These are phyloP conservation scores for Caenorhabditis remanei DNA, from an alignment of 1,140 invertebrate species.

Conservation along the genomic window DNA sequence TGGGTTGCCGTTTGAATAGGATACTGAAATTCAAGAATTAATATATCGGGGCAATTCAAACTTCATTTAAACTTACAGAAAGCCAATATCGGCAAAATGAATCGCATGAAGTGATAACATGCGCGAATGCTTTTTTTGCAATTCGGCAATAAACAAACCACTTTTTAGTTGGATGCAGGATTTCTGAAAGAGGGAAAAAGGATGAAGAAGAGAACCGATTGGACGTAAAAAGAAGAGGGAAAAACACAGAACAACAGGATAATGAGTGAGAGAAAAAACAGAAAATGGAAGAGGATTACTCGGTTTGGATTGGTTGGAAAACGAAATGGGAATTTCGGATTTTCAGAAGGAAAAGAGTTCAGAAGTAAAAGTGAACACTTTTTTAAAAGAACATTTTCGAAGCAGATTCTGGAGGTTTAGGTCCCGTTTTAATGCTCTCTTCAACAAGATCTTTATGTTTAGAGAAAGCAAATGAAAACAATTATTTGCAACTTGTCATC, in stretches of 20 bases:
- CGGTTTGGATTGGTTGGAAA: not conserved
- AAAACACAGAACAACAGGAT: constrained; percentile 17
- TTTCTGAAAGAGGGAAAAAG: not conserved
- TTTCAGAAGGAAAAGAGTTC: not conserved
- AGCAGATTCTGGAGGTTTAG: too few species aligned
- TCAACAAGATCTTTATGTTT: too few species aligned
- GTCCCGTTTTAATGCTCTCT: too few species aligned
- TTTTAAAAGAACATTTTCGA: too few species aligned
- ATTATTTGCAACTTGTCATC: too few species aligned
- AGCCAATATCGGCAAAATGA: constrained; percentile 52
- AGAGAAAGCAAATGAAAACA: too few species aligned
- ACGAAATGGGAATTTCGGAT: not conserved
- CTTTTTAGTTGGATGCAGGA: constrained; percentile 22
- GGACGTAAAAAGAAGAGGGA: not conserved
- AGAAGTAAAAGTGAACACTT: too few species aligned
- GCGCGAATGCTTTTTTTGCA: constrained; percentile 53
- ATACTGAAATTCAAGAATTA: not conserved
- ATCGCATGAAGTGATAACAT: constrained; percentile 55
- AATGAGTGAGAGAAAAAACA: constrained; percentile 49
- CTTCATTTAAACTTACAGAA: not conserved
- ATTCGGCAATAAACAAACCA: not conserved
- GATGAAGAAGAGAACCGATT: not conserved
- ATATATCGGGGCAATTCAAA: not conserved
- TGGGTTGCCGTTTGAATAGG: constrained; percentile 3
- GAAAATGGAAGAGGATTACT: constrained; percentile 4